phyloP scores from a whole-genome alignment of 2,888 invertebrate species.

The Lepidocyrtinus sp. region DNA sequence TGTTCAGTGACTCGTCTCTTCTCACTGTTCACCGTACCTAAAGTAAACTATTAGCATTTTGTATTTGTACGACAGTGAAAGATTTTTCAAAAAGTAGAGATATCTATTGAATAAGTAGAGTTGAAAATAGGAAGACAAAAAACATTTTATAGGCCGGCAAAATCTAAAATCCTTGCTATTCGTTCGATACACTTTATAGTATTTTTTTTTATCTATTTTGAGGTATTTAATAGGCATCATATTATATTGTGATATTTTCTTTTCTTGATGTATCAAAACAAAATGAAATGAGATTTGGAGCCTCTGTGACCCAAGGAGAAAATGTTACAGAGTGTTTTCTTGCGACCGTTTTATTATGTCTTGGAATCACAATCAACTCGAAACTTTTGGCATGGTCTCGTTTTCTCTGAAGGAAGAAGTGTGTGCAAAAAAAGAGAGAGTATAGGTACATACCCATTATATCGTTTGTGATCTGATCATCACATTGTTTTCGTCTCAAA shows the following conservation, averaged over 20 bases:
- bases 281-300: no score
- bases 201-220: not conserved
- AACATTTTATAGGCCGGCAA: no score
- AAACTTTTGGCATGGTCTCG: not conserved
- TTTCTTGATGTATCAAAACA: not conserved
- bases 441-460: no score
- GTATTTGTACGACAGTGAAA: not conserved
- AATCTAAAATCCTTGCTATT: no score
- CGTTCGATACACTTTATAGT: no score
- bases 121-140: no score
- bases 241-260: not conserved
- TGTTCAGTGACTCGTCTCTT: not conserved
- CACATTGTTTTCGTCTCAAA: not conserved
- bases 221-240: not conserved
- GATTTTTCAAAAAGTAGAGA: no score
- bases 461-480: not conserved
- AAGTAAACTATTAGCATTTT: not conserved
- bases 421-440: no score
- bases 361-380: not conserved
- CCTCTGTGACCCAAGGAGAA: not conserved
- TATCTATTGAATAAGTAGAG: no score
- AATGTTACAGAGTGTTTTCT: not conserved
- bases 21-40: not conserved
- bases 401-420: no score
- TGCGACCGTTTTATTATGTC: not conserved